Evolutionary conservation across 1,140 invertebrate species (phyloP).

Genomic region (Cydia splendana): DNA sequence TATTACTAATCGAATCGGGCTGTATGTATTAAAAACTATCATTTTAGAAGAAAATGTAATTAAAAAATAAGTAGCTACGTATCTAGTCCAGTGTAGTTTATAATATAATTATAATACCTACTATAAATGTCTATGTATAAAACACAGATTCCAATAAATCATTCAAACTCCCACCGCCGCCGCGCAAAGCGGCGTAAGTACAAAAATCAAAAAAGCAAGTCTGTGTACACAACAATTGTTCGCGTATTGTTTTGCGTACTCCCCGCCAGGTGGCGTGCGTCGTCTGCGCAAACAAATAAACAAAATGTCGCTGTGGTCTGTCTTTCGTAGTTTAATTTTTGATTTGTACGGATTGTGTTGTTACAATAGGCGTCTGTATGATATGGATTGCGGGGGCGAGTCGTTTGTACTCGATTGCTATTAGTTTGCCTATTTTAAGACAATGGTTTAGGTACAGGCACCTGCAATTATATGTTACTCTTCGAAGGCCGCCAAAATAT

Average conservation of each 20-base stretch:
- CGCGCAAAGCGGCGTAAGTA: conserved; percentile 41
- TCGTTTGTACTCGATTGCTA: too few species aligned
- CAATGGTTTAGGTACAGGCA: too few species aligned
- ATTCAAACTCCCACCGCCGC: conserved; percentile 39
- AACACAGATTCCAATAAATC: conserved; percentile 44
- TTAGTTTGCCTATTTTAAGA: too few species aligned
- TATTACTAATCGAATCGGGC: too few species aligned
- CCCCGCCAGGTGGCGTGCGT: conserved; percentile 67
- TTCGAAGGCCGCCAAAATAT: too few species aligned
- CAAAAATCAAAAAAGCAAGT: conserved; percentile 51
- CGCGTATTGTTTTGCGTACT: conserved; percentile 60
- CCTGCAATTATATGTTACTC: too few species aligned
- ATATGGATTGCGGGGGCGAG: not conserved
- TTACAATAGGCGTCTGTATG: conserved; percentile 8
- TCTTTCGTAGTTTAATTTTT: conserved; percentile 34
- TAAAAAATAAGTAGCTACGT: too few species aligned
- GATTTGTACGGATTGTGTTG: conserved; percentile 13
- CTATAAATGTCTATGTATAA: not conserved
- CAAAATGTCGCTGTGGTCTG: conserved; percentile 45
- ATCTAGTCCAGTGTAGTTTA: too few species aligned
- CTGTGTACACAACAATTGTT: conserved; percentile 68
- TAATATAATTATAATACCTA: too few species aligned
- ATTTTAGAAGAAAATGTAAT: too few species aligned
- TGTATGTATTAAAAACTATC: too few species aligned
- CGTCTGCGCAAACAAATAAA: conserved; percentile 44